A percentile compares a stretch with the other conserved stretches of the same genome.
These are phyloP conservation scores for Cryptocephalus primarius DNA, from an alignment of 2,888 invertebrate species.

Conservation along the genomic window DNA sequence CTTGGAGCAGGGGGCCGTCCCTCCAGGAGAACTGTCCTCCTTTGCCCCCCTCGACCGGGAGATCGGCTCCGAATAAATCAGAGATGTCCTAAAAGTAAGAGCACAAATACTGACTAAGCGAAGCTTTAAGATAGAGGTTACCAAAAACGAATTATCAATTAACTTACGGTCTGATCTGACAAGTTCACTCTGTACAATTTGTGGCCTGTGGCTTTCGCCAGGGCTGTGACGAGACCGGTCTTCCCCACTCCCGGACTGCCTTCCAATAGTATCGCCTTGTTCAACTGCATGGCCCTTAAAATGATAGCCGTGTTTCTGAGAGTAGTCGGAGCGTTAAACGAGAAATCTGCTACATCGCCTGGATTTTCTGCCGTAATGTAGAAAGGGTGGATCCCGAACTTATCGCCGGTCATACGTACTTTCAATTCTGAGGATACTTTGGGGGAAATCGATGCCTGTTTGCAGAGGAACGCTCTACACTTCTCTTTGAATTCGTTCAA, in stretches of 20 bases:
- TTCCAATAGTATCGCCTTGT: slow-evolving; percentile 88
- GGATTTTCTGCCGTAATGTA: slow-evolving; percentile 48
- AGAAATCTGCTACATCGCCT: slow-evolving; percentile 41
- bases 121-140: background rate
- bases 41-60: slow-evolving; percentile 80
- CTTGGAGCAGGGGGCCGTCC: slow-evolving; percentile 90
- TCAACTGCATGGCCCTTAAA: slow-evolving; percentile 78
- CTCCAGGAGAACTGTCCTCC: slow-evolving; percentile 89
- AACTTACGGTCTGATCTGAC: slow-evolving; percentile 90
- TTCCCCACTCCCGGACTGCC: slow-evolving; percentile 98
- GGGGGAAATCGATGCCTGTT: slow-evolving; percentile 33
- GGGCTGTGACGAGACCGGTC: slow-evolving; percentile 84
- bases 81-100: slow-evolving; percentile 63
- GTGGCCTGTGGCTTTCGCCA: slow-evolving; percentile 77
- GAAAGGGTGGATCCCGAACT: slow-evolving; percentile 72
- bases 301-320: slow-evolving; percentile 73
- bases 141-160: no score
- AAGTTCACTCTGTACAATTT: slow-evolving; percentile 87
- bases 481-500: slow-evolving; percentile 35
- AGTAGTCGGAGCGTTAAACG: slow-evolving; percentile 69
- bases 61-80: slow-evolving; percentile 95
- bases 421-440: slow-evolving; percentile 10
- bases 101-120: background rate
- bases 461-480: slow-evolving; percentile 46
- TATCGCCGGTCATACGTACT: slow-evolving; percentile 30